These are phyloP conservation scores for Griposia aprilina DNA, from an alignment of 2,888 invertebrate genomes.

Conservation along the genomic window DNA sequence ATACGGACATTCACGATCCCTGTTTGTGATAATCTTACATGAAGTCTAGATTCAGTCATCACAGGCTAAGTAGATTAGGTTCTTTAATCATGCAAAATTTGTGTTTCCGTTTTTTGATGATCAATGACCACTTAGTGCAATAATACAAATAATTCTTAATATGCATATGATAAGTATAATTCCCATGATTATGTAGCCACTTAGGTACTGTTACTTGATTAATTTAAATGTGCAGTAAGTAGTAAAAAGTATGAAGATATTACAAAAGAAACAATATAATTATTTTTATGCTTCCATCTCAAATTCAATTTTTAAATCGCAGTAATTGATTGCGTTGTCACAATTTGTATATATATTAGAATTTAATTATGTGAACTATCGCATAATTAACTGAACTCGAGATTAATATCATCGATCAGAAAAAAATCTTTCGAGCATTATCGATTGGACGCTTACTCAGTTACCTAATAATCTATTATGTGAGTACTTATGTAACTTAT, in stretches of 20 bases:
- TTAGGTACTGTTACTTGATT: background rate
- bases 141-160: background rate
- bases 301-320: background rate
- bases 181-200: background rate
- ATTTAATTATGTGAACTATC: slow-evolving; percentile 23
- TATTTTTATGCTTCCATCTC: background rate
- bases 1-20: slow-evolving; percentile 30
- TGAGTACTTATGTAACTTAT: slow-evolving; percentile 26
- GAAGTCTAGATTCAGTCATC: slow-evolving; percentile 6
- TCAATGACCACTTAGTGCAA: background rate
- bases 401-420: slow-evolving; percentile 29
- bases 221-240: slow-evolving; percentile 10
- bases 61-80: background rate
- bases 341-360: slow-evolving; percentile 13
- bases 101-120: slow-evolving; percentile 4
- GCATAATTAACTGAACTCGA: slow-evolving; percentile 1
- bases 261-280: slow-evolving; percentile 17
- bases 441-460: slow-evolving; percentile 5
- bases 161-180: background rate
- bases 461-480: slow-evolving; percentile 45
- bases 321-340: slow-evolving; percentile 36
- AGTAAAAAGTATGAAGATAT: background rate
- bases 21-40: slow-evolving; percentile 32
- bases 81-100: background rate
- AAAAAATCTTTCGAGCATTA: slow-evolving; percentile 8